These are phyloP conservation scores for Antennarius striatus DNA, from an alignment of 2,113 vertebrate genomes.

Conservation along the genomic window DNA sequence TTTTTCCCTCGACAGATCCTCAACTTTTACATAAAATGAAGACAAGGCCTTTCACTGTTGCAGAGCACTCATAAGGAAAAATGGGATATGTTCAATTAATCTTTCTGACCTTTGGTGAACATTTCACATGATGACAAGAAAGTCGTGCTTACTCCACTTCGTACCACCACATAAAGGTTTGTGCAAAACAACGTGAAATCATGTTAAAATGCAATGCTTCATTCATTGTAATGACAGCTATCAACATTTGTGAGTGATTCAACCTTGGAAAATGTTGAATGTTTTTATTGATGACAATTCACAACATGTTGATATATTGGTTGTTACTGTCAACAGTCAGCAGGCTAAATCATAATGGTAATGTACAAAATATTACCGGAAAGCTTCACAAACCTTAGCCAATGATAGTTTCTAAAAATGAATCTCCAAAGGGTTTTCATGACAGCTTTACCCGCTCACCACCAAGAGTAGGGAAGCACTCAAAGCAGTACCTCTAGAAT, in stretches of 20 bases:
- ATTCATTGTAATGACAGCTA: slow-evolving; percentile 32
- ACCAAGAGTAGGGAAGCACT: slow-evolving; percentile 29
- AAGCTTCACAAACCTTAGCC: slow-evolving; percentile 20
- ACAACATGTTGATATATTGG: background rate
- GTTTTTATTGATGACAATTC: slow-evolving; percentile 15
- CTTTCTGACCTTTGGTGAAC: slow-evolving; percentile 55
- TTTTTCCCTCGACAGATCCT: slow-evolving; percentile 39
- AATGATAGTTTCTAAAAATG: slow-evolving; percentile 20
- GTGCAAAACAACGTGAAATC: slow-evolving; percentile 27
- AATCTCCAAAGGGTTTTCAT: slow-evolving; percentile 28
- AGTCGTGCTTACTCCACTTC: slow-evolving; percentile 35
- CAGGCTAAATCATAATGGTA: slow-evolving; percentile 21
- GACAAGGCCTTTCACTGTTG: slow-evolving; percentile 55
- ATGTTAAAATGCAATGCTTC: slow-evolving; percentile 9
- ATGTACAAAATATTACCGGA: slow-evolving; percentile 13
- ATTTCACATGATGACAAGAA: slow-evolving; percentile 38
- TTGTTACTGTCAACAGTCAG: slow-evolving; percentile 16
- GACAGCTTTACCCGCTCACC: slow-evolving; percentile 42
- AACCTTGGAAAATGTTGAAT: slow-evolving; percentile 10
- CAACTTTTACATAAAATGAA: slow-evolving; percentile 68
- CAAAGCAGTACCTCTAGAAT: slow-evolving; percentile 41
- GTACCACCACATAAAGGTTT: slow-evolving; percentile 9
- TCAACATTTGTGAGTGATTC: slow-evolving; percentile 48
- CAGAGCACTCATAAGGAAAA: slow-evolving; percentile 31
- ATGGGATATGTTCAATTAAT: slow-evolving; percentile 60